Evolutionary conservation across 2,888 invertebrate genomes (phyloP).

Genomic region (Rhorus exstirpatorius): DNA sequence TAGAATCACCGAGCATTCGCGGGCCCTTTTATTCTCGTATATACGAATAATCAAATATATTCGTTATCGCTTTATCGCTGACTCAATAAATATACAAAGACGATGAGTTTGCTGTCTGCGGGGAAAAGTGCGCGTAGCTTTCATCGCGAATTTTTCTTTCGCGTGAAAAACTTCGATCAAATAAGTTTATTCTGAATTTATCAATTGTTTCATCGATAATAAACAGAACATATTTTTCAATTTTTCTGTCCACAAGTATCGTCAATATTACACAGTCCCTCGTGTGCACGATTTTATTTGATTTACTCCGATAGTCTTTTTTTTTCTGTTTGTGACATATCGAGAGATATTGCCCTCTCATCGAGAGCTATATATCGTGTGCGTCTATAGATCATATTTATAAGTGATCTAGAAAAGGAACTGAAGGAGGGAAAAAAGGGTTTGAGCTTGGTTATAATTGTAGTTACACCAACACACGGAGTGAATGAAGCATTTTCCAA

Average conservation of each 20-base stretch:
- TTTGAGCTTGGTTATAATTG: neutral
- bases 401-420: neutral
- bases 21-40: constrained; percentile 48
- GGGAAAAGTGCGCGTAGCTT: neutral
- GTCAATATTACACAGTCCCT: neutral
- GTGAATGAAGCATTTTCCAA: neutral
- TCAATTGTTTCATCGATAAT: neutral
- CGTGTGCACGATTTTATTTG: neutral
- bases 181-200: neutral
- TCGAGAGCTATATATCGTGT: neutral
- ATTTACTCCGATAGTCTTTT: neutral
- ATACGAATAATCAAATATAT: constrained; percentile 61
- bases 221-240: constrained; percentile 12
- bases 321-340: constrained; percentile 1
- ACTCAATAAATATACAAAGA: constrained; percentile 34
- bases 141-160: neutral
- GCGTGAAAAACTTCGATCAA: neutral
- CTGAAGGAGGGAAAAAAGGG: neutral
- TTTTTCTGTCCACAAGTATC: neutral
- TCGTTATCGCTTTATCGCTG: constrained; percentile 63
- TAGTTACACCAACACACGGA: neutral
- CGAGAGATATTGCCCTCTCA: neutral
- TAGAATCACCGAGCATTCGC: constrained; percentile 34
- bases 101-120: neutral
- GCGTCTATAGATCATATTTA: neutral